Evolutionary conservation across 2,113 vertebrate genomes (phyloP).

Genomic region (Oryzias celebensis): DNA sequence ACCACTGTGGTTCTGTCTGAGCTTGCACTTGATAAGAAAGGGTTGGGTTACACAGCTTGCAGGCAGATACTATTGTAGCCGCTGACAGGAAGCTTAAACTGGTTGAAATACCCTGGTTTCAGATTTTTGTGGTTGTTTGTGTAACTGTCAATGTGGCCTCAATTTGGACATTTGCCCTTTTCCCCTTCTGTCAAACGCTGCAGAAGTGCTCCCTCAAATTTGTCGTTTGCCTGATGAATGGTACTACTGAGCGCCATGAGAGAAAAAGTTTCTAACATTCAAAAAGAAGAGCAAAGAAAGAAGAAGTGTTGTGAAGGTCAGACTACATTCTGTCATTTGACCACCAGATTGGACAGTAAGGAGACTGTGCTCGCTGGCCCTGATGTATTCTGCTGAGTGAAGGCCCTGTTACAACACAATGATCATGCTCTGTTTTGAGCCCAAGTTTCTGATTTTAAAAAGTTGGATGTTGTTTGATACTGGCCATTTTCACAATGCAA

Average conservation of each 20-base stretch:
- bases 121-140: constrained; percentile 34
- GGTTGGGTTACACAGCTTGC: constrained; percentile 58
- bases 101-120: constrained; percentile 32
- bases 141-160: constrained; percentile 3
- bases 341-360: constrained; percentile 61
- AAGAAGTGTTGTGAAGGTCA: constrained; percentile 45
- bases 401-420: constrained; percentile 52
- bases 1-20: constrained; percentile 51
- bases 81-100: constrained; percentile 59
- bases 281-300: constrained; percentile 16
- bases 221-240: constrained; percentile 45
- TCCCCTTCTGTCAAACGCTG: constrained; percentile 27
- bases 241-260: constrained; percentile 44
- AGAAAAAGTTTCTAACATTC: constrained; percentile 12
- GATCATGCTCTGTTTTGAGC: constrained; percentile 34
- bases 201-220: constrained; percentile 43
- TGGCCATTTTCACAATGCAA: too few species aligned
- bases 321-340: constrained; percentile 54
- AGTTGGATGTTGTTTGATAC: too few species aligned
- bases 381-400: constrained; percentile 67
- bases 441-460: constrained; percentile 16
- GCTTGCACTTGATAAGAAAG: constrained; percentile 71
- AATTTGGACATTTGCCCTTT: constrained; percentile 41
- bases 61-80: constrained; percentile 65
- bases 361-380: constrained; percentile 61